Conservation (phyloP, 2,797 vertebrate species). For the Orientallactaga sibirica region DNA sequence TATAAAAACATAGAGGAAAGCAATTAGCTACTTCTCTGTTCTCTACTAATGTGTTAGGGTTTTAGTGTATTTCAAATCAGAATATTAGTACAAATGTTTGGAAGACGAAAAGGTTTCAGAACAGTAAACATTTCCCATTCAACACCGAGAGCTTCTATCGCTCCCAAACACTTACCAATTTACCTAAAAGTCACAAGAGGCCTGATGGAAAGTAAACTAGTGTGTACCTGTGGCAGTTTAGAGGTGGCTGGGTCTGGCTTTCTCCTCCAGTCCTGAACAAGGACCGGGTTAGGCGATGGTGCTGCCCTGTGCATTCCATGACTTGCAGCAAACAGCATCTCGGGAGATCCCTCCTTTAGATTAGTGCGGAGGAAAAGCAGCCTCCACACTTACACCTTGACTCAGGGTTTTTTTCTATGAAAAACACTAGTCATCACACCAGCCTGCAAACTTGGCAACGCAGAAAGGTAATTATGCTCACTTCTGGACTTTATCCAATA, state of each 20-base stretch:
- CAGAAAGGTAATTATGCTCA: constrained; percentile 36
- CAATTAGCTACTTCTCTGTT: neutral
- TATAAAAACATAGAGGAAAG: constrained; percentile 4
- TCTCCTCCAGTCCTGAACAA: neutral
- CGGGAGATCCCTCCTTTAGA: neutral
- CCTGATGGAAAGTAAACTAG: neutral
- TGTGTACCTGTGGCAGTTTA: fast-evolving
- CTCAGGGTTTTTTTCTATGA: constrained; percentile 1
- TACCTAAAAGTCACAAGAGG: neutral
- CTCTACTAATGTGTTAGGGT: neutral
- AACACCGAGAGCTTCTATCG: neutral
- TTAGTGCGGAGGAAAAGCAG: no score
- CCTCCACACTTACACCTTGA: neutral
- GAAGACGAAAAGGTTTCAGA: neutral
- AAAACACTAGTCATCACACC: constrained; percentile 5
- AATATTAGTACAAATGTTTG: neutral
- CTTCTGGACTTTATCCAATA: constrained; percentile 45
- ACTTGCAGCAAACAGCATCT: neutral
- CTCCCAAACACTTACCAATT: neutral
- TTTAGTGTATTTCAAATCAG: neutral
- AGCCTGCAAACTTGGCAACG: constrained; percentile 56
- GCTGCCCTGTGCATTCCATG: neutral
- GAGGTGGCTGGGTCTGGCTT: neutral
- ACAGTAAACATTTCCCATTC: constrained; percentile 7
- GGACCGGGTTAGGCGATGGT: neutral